Conservation (phyloP, 2,797 vertebrate genomes). For the Clangula hyemalis region DNA sequence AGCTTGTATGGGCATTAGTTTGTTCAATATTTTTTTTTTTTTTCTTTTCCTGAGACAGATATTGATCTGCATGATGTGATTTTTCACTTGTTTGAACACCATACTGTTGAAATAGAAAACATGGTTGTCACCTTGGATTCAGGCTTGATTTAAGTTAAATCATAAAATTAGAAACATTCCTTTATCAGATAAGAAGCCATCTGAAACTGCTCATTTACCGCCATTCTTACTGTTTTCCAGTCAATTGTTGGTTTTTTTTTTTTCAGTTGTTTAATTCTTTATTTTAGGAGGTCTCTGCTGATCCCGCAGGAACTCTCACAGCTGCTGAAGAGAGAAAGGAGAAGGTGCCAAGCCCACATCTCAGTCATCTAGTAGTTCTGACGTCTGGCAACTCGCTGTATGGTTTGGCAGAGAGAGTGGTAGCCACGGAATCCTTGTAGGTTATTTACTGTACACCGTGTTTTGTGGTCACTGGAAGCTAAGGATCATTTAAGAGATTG, state of each 20-base stretch:
- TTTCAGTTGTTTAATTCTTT: conserved; percentile 5
- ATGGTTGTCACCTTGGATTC: neutral
- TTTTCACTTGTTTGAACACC: neutral
- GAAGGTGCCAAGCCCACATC: conserved; percentile 96
- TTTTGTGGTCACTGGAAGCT: neutral
- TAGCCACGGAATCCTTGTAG: conserved; percentile 98
- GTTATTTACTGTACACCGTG: conserved; percentile 55
- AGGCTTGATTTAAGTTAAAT: neutral
- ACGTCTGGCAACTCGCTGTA: conserved; percentile 88
- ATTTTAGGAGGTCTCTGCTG: conserved; percentile 86
- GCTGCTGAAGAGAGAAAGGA: conserved; percentile 93
- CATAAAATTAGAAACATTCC: neutral
- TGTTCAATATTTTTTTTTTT: neutral
- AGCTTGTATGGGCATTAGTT: neutral
- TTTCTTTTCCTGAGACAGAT: neutral
- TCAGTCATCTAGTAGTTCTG: conserved; percentile 93
- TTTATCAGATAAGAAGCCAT: neutral
- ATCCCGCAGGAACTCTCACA: conserved; percentile 82
- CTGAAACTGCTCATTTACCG: neutral
- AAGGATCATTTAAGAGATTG: neutral
- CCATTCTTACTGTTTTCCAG: neutral
- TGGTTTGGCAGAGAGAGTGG: conserved; percentile 93
- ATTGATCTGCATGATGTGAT: neutral
- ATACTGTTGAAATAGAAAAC: neutral
- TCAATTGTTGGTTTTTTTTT: neutral